Evolutionary conservation across 2,797 vertebrate species (phyloP), one percentile per base, ranked within the genome.

Genomic region (Spinibarbus caldwelli): DNA sequence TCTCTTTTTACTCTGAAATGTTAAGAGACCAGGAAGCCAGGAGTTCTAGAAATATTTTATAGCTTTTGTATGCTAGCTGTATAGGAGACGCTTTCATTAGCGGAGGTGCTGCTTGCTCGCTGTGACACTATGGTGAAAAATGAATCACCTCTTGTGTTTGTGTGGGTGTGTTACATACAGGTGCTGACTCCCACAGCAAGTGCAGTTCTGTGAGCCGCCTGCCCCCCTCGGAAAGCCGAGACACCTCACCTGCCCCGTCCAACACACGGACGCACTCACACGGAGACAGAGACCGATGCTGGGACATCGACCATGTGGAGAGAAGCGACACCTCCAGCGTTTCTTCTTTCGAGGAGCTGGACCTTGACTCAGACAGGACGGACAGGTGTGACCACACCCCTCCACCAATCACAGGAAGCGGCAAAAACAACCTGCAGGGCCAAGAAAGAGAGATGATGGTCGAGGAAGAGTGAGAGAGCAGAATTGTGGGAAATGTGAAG

Each of bases 291-390:
- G 62, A 78, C 38, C 9, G 21, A n/a, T 23, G 4, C 15, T 78
- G 72, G 21, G 85, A 86, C 47, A 67, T 70, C 0, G 73, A 45
- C 67, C 83, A 67, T 0, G 62, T 67, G 2, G 87, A 86, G 78
- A 80, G 67, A 38, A 71, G 71, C 43, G 87, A 68, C 89, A 95
- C 95, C 92, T 96, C 96, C 83, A 94, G 95, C 0, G 93, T 93
- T 86, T 95, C 94, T 0, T 97, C 96, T 10, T 96, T 96, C 0
- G 96, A 96, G 92, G 96, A 97, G 88, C 93, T 94, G 87, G 96
- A 96, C 89, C 89, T 96, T 89, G 96, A 97, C 87, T 77, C 86
- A 0, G 92, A 86, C 26, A 92, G 92, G 0, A 88, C 83, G 6
- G 93, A 94, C 71, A 93, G 91, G n/a, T 86, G 89, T 49, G 59